Conservation (phyloP, 2,113 vertebrate genomes). For the Halichoeres trimaculatus region DNA sequence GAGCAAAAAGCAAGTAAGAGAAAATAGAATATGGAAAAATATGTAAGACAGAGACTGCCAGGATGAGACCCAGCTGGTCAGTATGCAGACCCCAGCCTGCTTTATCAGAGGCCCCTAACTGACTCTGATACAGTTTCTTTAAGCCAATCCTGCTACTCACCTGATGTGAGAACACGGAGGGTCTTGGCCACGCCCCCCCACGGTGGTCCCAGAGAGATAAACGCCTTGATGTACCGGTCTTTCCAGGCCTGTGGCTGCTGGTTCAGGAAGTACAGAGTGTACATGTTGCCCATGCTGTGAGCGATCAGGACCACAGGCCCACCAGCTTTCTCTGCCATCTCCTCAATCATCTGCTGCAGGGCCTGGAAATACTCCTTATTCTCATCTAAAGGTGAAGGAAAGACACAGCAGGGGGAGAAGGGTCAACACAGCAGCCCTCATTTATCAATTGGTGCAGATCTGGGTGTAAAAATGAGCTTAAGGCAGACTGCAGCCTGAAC, state of each 20-base stretch:
- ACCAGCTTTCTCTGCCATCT: constrained; percentile 88
- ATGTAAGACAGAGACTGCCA: no score
- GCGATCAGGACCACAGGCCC: constrained; percentile 93
- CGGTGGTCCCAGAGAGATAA: constrained; percentile 89
- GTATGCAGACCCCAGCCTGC: no score
- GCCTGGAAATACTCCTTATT: constrained; percentile 91
- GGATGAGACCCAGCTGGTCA: no score
- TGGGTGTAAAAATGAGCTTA: no score
- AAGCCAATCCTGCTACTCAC: constrained; percentile 68
- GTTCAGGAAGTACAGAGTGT: constrained; percentile 96
- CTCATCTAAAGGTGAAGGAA: constrained; percentile 85
- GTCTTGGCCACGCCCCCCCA: constrained; percentile 98
- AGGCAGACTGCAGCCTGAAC: no score
- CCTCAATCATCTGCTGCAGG: constrained; percentile 93
- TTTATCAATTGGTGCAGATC: no score
- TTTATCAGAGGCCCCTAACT: no score
- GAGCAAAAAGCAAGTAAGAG: no score
- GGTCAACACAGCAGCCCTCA: no score
- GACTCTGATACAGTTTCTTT: no score
- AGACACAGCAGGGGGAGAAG: not conserved
- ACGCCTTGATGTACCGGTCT: constrained; percentile 92
- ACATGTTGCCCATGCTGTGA: constrained; percentile 99
- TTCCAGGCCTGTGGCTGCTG: constrained; percentile 95
- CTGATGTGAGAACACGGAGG: constrained; percentile 91
- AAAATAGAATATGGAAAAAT: no score